phyloP scores from a whole-genome alignment of 2,888 invertebrate species.

The Lasius platythorax region DNA sequence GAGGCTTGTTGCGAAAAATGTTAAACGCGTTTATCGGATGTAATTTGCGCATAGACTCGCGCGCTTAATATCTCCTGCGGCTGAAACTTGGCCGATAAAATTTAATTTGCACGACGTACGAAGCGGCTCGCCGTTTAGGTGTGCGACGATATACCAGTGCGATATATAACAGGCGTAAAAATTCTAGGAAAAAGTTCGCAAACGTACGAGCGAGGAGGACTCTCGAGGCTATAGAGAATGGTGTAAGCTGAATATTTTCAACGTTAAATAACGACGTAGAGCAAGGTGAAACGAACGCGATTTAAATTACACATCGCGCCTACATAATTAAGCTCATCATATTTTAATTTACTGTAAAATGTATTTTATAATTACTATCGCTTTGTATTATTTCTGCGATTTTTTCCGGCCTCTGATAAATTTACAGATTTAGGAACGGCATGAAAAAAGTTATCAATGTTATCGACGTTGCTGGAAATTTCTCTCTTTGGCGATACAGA shows the following conservation, averaged over 20 bases:
- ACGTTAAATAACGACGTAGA: background rate
- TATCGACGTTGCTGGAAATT: conserved; percentile 16
- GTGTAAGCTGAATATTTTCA: background rate
- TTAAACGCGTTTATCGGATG: conserved; percentile 56
- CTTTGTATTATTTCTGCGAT: background rate
- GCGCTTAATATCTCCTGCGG: conserved; percentile 32
- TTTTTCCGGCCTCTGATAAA: conserved; percentile 2
- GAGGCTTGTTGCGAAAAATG: conserved; percentile 54
- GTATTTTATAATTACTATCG: background rate
- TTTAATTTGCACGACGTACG: conserved; percentile 64
- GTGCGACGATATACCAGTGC: conserved; percentile 11
- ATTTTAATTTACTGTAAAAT: conserved; percentile 1
- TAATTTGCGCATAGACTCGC: conserved; percentile 59
- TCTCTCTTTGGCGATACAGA: conserved; percentile 4
- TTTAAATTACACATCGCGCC: conserved; percentile 3
- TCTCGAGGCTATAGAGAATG: background rate
- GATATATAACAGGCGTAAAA: conserved; percentile 29
- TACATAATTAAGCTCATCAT: background rate
- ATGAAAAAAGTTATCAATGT: conserved; percentile 8
- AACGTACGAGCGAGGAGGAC: conserved; percentile 6
- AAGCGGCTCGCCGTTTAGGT: conserved; percentile 20
- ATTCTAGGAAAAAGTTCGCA: conserved; percentile 19
- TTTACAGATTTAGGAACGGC: background rate
- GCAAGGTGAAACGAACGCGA: background rate
- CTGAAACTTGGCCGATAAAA: conserved; percentile 62